These are phyloP conservation scores for Tapera naevia DNA, from an alignment of 2,797 vertebrate genomes.

Conservation along the genomic window DNA sequence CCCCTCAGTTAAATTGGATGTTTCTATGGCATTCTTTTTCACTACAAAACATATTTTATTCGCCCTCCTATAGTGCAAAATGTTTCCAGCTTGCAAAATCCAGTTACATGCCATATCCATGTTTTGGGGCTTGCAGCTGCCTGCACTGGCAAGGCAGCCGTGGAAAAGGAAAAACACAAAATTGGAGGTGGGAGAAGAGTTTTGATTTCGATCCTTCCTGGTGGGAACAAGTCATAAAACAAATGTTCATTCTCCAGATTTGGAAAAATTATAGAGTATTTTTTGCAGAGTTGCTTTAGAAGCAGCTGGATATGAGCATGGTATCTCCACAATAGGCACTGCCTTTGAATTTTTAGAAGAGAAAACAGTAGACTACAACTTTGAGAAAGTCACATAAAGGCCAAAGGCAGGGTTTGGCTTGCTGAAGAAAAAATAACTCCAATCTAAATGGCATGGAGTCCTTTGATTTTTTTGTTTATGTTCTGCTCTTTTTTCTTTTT, in stretches of 20 bases:
- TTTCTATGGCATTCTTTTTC: conserved; percentile 2
- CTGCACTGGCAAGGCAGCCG: background rate
- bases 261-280: conserved; percentile 34
- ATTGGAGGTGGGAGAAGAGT: background rate
- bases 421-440: conserved; percentile 6
- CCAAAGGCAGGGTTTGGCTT: conserved; percentile 35
- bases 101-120: background rate
- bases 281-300: conserved; percentile 26
- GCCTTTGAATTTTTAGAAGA: conserved; percentile 21
- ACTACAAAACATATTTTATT: conserved; percentile 21
- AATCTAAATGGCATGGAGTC: conserved; percentile 1
- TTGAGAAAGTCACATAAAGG: conserved; percentile 44
- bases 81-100: background rate
- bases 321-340: background rate
- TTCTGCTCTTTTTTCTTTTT: conserved; percentile 36
- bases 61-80: conserved; percentile 16
- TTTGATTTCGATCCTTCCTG: conserved; percentile 23
- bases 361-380: background rate
- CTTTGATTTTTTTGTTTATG: conserved; percentile 20
- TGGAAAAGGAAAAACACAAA: conserved; percentile 2
- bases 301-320: background rate
- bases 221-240: conserved; percentile 24
- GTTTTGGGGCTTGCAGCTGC: background rate
- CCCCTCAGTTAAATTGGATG: background rate
- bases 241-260: conserved; percentile 43